Conservation (phyloP, 2,113 vertebrate genomes). For the Mormyrus lacerda region DNA sequence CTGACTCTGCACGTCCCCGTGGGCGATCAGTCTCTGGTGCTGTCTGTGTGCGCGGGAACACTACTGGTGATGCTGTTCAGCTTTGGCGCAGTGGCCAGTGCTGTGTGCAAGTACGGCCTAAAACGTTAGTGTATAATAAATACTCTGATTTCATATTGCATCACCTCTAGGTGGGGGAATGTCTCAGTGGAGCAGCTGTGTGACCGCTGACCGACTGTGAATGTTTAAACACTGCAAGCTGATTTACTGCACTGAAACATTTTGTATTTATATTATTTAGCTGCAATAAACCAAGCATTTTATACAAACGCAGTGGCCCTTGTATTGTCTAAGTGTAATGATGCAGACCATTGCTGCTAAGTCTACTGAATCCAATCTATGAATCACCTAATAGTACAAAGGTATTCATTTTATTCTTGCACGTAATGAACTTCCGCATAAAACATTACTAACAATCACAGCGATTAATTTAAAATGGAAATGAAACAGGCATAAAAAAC, state of each 20-base stretch:
- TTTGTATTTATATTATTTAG: background rate
- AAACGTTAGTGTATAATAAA: background rate
- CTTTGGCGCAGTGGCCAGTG: background rate
- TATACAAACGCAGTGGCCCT: background rate
- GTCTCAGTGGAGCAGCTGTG: background rate
- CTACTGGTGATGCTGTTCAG: conserved; percentile 12
- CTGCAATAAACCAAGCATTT: background rate
- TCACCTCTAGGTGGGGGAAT: background rate
- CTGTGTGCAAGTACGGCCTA: background rate
- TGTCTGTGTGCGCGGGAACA: conserved; percentile 2
- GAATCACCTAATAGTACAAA: background rate
- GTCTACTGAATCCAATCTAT: background rate
- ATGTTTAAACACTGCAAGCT: background rate
- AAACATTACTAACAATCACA: background rate
- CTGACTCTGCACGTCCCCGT: conserved; percentile 15
- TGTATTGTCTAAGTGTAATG: background rate
- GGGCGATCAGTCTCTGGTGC: background rate
- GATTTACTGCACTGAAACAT: background rate
- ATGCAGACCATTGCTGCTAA: background rate
- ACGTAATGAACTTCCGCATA: background rate
- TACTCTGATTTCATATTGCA: background rate
- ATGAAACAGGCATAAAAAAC: background rate
- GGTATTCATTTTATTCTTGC: background rate
- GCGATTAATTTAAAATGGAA: background rate
- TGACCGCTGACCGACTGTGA: background rate